Evolutionary conservation across 2,888 invertebrate genomes (phyloP).

Genomic region (Dexiosoma caninum): DNA sequence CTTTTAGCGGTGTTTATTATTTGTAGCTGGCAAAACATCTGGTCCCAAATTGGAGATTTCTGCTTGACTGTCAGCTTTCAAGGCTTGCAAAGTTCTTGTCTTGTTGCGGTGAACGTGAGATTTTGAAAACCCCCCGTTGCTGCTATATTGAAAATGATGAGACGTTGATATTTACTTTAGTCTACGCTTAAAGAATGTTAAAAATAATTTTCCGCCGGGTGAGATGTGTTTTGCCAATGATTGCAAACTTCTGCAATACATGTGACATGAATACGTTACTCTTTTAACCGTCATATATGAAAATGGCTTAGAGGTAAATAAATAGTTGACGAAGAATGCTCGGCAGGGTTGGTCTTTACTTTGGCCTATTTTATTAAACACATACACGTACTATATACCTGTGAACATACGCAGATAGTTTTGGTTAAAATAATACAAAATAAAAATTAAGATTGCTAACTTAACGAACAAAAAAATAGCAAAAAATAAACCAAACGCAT

Average conservation of each 20-base stretch:
- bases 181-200: neutral
- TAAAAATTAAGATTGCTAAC: slow-evolving; percentile 31
- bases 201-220: neutral
- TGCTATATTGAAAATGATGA: slow-evolving; percentile 45
- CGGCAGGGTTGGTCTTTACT: slow-evolving; percentile 13
- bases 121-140: neutral
- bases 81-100: too few species aligned
- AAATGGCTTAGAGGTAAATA: slow-evolving; percentile 43
- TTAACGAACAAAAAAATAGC: too few species aligned
- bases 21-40: neutral
- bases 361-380: slow-evolving; percentile 4
- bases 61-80: too few species aligned
- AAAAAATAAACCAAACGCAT: too few species aligned
- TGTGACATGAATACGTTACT: slow-evolving; percentile 47
- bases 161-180: slow-evolving; percentile 18
- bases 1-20: neutral
- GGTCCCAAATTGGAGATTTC: too few species aligned
- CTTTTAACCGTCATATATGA: slow-evolving; percentile 44
- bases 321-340: slow-evolving; percentile 33
- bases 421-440: slow-evolving; percentile 8
- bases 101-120: too few species aligned
- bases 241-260: slow-evolving; percentile 54
- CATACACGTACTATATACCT: neutral
- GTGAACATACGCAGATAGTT: neutral
- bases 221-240: slow-evolving; percentile 20